Base-by-base conservation (phyloP, 1,140 invertebrate species). In the Aphelinus certus region DNA sequence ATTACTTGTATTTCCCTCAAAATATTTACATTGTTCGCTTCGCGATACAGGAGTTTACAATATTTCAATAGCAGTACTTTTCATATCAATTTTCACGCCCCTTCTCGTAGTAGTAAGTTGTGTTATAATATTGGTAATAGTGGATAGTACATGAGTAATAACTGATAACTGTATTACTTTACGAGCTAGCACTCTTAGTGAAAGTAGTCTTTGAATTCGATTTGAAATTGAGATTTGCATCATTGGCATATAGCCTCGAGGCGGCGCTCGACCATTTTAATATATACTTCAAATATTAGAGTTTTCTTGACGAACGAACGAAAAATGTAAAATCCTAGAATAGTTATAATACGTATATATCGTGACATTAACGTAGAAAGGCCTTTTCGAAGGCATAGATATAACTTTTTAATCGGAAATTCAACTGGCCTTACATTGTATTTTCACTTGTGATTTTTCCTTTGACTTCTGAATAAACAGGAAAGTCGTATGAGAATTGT, bases 1-100 rank as follows among this genome's bases (percentile, higher is more conserved):
- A 63, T 74, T 70, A 65, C 46, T 69, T 67, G 48, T 63, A n/a
- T 58, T 51, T 49, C 62, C 6, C 53, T 57, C 9, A 48, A 65
- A 71, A 49, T 75, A 75, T 75, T 65, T 75, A 75, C 73, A 75
- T 75, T 71, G 68, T 71, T 70, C 73, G 73, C 73, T 75, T 75
- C 68, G 56, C 73, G 55, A 65, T 75, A 71, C 62, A 75, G 61
- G 45, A 71, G 67, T 66, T 64, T 60, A 70, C 67, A 69, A 56
- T 69, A 74, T 57, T 55, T 62, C 7, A 69, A 62, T 63, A 68
- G n/a, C 46, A 62, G 65, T 67, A 49, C 10, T 74, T 74, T 68
- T 56, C 56, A 64, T 64, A 69, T 64, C 9, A 6, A 49, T 63
- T 63, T 67, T 53, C 45, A 51, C 26, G 53, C 55, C 51, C 45